Evolutionary conservation across 2,113 vertebrate species (phyloP).

Genomic region (Ceyx cyanopectus): DNA sequence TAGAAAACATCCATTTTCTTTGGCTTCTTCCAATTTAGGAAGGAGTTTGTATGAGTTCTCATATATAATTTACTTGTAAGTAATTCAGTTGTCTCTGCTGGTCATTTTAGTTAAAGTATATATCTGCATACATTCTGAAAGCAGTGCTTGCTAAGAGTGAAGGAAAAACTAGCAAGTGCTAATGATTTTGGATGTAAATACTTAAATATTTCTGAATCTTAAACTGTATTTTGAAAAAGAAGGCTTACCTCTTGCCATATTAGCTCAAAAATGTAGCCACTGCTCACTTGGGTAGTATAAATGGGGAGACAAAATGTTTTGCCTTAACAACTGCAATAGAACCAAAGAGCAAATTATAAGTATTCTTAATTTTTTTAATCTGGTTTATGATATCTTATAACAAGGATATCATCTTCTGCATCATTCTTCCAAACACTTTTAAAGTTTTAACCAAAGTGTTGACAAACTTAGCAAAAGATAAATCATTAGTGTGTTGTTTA

Average conservation of each 20-base stretch:
- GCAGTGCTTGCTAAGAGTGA: not conserved
- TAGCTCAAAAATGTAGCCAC: not conserved
- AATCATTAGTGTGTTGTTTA: not conserved
- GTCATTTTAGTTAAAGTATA: not conserved
- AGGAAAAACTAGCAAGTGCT: not conserved
- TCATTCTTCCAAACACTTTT: not conserved
- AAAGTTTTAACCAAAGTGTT: not conserved
- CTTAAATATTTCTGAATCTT: not conserved
- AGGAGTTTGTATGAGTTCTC: not conserved
- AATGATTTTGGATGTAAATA: not conserved
- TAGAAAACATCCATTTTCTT: not conserved
- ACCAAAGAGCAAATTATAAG: not conserved
- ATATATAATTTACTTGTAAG: not conserved
- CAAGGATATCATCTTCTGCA: not conserved
- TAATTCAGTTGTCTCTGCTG: not conserved
- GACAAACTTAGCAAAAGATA: not conserved
- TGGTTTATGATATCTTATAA: not conserved
- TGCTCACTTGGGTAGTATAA: not conserved
- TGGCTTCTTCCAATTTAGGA: not conserved
- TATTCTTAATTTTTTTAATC: not conserved
- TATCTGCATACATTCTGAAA: not conserved
- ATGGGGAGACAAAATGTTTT: not conserved
- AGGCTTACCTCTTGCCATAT: not conserved
- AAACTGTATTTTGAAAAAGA: not conserved
- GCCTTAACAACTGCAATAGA: not conserved